Evolutionary conservation across 1,140 invertebrate genomes (phyloP).

Genomic region (Harpegnathos saltator): DNA sequence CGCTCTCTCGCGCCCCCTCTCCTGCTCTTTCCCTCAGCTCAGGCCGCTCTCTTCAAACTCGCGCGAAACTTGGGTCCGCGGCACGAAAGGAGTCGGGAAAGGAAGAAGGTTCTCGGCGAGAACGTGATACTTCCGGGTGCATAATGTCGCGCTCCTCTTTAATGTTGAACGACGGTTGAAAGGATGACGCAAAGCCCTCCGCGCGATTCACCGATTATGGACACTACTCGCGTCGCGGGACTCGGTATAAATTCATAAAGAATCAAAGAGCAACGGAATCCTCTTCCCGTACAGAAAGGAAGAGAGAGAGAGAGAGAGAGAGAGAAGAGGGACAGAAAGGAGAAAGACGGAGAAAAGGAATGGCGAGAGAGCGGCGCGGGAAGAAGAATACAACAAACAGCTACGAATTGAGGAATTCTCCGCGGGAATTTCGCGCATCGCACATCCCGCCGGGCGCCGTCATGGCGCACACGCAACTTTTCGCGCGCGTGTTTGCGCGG

Average conservation of each 20-base stretch:
- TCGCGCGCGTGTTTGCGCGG: conserved; percentile 1
- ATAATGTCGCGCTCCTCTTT: conserved; percentile 27
- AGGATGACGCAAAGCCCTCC: not conserved
- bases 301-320: too few species aligned
- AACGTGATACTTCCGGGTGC: not conserved
- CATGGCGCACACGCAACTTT: conserved; percentile 43
- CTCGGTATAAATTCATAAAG: conserved; percentile 29
- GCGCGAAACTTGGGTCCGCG: conserved; percentile 17
- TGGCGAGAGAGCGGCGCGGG: not conserved
- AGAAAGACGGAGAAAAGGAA: too few species aligned
- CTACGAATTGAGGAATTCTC: too few species aligned
- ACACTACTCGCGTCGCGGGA: not conserved
- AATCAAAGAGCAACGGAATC: not conserved
- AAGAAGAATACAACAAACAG: too few species aligned
- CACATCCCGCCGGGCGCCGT: not conserved
- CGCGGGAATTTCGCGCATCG: not conserved
- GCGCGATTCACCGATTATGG: not conserved
- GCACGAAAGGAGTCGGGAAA: not conserved
- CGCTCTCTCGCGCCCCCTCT: too few species aligned
- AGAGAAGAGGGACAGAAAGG: too few species aligned
- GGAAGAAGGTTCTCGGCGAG: not conserved
- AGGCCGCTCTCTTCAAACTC: not conserved
- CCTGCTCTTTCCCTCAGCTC: too few species aligned
- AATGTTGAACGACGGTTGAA: conserved; percentile 19
- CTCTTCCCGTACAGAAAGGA: not conserved